Conservation (phyloP, 2,113 vertebrate species). For the Rhizomys pruinosus region DNA sequence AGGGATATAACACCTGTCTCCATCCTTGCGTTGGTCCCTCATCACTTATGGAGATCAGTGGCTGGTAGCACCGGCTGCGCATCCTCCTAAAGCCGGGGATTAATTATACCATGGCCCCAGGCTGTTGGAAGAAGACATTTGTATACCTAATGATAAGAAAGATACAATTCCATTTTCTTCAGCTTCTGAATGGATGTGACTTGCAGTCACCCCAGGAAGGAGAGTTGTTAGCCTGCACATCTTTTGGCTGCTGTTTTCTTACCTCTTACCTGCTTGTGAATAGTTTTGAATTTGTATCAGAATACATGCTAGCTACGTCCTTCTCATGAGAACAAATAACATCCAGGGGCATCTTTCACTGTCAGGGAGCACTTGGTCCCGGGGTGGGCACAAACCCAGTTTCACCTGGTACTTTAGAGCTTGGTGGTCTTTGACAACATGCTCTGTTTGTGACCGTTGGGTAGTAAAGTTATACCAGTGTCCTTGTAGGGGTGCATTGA, state of each 20-base stretch:
- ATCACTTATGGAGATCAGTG: conserved; percentile 1
- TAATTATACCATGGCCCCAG: background rate
- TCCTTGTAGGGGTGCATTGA: background rate
- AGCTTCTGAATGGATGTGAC: background rate
- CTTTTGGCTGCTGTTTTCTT: background rate
- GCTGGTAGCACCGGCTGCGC: background rate
- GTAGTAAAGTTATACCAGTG: background rate
- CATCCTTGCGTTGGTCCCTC: background rate
- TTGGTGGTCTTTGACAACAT: background rate
- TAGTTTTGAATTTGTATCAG: background rate
- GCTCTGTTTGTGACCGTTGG: background rate
- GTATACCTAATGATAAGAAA: background rate
- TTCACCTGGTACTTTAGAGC: background rate
- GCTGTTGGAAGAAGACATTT: conserved; percentile 11
- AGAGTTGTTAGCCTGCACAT: background rate
- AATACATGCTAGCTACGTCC: background rate
- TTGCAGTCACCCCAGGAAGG: background rate
- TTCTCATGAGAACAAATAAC: background rate
- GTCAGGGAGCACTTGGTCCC: background rate
- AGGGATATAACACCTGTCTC: background rate
- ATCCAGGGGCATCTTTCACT: background rate
- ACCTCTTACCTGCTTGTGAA: background rate
- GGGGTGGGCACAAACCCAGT: background rate
- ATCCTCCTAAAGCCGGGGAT: background rate
- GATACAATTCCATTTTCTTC: background rate